Base-by-base conservation (phyloP, 2,888 invertebrate species). In the Neuroscelio doddi region DNA sequence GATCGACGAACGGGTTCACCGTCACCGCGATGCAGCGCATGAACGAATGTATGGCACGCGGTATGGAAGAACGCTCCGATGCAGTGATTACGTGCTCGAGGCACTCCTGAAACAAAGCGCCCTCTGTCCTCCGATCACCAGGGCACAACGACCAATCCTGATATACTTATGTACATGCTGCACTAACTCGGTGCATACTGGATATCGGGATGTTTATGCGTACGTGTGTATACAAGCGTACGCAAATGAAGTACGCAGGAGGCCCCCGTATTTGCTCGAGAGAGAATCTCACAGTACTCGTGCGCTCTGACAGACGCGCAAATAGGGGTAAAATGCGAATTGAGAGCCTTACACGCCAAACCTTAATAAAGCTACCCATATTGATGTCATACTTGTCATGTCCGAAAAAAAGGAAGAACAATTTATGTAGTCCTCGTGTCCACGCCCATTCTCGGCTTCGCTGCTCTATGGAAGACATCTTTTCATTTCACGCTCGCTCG, bases 41-140 rank as follows among this genome's bases (percentile, higher is more conserved):
- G 59, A 59, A 61, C 67, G 67, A 64, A 67, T 67, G 63, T 50
- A 46, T 57, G 68, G 68, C 68, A 68, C 68, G 57, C 63, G 69
- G 68, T 70, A 68, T 64, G 70, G 69, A 71, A 73, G 70, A 73
- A 68, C 66, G 68, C 68, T 69, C 64, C 70, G 69, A 61, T 62
- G 68, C 71, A 61, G 69, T 73, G 77, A 76, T 78, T 75, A 78
- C 75, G 77, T 73, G 77, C 79, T 78, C 73, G 71, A 70, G 73
- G 73, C 79, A 72, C 75, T 78, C 74, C 62, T 71, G 73, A 75
- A 80, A 81, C 80, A 80, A 81, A 80, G 80, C 80, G 72, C 61
- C 55, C 79, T 76, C 79, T 80, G 80, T 81, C 73, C 74, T 73
- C 53, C 63, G 67, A 74, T 66, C 66, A 64, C 61, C 71, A 56